Evolutionary conservation across 2,797 vertebrate species (phyloP).

Genomic region (Chlorospingus flavigularis): DNA sequence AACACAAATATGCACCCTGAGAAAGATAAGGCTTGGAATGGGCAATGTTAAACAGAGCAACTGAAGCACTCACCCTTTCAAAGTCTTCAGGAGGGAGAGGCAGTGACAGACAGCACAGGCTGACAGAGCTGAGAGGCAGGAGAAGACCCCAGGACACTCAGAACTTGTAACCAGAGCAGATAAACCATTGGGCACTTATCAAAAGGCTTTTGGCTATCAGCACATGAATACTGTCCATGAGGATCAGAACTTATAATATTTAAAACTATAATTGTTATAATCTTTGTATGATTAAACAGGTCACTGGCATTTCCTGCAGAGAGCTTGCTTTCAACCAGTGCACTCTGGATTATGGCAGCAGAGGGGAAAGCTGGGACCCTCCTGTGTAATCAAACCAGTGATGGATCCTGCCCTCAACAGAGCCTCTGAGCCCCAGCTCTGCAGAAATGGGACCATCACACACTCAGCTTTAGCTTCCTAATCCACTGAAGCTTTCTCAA

Average conservation of each 20-base stretch:
- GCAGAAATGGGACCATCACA: background rate
- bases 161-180: background rate
- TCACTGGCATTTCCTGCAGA: background rate
- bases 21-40: background rate
- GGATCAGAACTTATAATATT: background rate
- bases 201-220: background rate
- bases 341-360: background rate
- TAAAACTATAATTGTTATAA: background rate
- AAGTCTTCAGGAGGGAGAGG: background rate
- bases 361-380: background rate
- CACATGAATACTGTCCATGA: accelerated
- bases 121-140: background rate
- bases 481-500: background rate
- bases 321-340: background rate
- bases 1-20: background rate
- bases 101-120: background rate
- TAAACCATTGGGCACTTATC: background rate
- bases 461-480: background rate
- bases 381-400: background rate
- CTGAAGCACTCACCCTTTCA: accelerated
- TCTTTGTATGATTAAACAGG: background rate
- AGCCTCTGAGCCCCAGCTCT: background rate
- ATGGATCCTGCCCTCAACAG: background rate
- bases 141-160: background rate
- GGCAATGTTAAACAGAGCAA: background rate